Conservation (phyloP, 37 sponge, comb jelly and placozoan genomes). For the Tethya wilhelma region DNA sequence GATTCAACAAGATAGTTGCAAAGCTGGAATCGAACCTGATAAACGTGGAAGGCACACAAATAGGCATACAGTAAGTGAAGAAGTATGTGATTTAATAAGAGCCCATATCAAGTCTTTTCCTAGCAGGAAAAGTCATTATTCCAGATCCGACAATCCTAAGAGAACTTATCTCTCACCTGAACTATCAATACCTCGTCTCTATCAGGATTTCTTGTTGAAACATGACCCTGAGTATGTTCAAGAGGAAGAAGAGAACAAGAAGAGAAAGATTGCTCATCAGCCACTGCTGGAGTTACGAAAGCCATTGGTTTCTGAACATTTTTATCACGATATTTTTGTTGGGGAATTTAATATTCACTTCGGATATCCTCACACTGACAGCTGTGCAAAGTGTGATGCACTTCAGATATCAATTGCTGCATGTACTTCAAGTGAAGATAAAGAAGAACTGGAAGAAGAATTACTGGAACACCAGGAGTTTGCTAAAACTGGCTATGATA, state of each 20-base stretch:
- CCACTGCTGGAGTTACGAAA: slow-evolving; percentile 36
- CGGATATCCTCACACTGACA: slow-evolving; percentile 48
- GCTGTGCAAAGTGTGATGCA: slow-evolving; percentile 33
- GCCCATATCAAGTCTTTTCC: slow-evolving; percentile 47
- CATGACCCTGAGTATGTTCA: slow-evolving; percentile 61
- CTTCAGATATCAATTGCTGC: slow-evolving; percentile 14
- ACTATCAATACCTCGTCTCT: slow-evolving; percentile 47
- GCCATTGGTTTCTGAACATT: slow-evolving; percentile 59
- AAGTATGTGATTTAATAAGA: slow-evolving; percentile 16
- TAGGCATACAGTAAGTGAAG: slow-evolving; percentile 17
- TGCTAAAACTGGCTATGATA: slow-evolving; percentile 21
- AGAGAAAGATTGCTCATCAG: slow-evolving; percentile 40
- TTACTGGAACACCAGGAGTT: slow-evolving; percentile 15
- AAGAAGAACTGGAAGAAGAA: slow-evolving; percentile 4
- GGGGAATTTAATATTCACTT: slow-evolving; percentile 61
- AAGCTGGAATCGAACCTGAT: slow-evolving; percentile 40
- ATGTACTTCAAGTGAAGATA: slow-evolving; percentile 2
- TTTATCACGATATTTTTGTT: slow-evolving; percentile 58
- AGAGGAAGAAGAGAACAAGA: slow-evolving; percentile 30
- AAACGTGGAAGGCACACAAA: slow-evolving; percentile 40
- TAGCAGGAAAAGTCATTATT: slow-evolving; percentile 53
- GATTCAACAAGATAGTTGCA: background rate
- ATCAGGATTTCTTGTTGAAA: slow-evolving; percentile 32
- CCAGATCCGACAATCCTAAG: slow-evolving; percentile 46
- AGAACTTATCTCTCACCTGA: slow-evolving; percentile 57